Evolutionary conservation across 2,113 vertebrate species (phyloP).

Genomic region (Phalacrocorax brasilianus): DNA sequence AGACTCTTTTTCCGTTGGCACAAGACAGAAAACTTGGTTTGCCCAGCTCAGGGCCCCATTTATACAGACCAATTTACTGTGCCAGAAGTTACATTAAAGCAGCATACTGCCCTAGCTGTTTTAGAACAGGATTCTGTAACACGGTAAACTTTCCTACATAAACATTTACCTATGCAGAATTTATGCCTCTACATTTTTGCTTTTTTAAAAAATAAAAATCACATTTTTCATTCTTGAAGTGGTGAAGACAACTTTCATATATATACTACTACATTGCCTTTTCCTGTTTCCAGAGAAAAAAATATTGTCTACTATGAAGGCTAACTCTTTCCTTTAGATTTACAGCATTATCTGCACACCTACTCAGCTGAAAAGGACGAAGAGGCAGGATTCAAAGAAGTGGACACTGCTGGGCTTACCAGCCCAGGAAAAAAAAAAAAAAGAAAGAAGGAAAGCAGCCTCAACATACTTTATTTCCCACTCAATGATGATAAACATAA

Average conservation of each 20-base stretch:
- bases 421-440: not conserved
- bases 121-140: constrained; percentile 37
- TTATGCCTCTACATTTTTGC: constrained; percentile 27
- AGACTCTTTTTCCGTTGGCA: constrained; percentile 48
- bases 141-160: constrained; percentile 51
- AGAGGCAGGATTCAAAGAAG: not conserved
- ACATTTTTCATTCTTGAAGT: constrained; percentile 40
- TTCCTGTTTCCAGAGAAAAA: constrained; percentile 13
- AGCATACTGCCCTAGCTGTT: constrained; percentile 41
- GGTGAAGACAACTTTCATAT: constrained; percentile 39
- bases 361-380: not conserved
- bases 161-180: constrained; percentile 54
- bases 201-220: not conserved
- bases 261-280: not conserved
- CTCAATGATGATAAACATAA: not conserved
- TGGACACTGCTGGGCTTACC: not conserved
- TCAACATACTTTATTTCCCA: not conserved
- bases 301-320: not conserved
- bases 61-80: constrained; percentile 32
- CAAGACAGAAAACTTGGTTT: constrained; percentile 8
- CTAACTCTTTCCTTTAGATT: not conserved
- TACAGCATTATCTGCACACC: not conserved
- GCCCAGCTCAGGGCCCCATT: constrained; percentile 26
- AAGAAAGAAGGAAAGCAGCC: not conserved
- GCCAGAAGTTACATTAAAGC: constrained; percentile 56